These are phyloP conservation scores for Tapirus indicus DNA, from an alignment of 2,797 vertebrate species.

Conservation along the genomic window DNA sequence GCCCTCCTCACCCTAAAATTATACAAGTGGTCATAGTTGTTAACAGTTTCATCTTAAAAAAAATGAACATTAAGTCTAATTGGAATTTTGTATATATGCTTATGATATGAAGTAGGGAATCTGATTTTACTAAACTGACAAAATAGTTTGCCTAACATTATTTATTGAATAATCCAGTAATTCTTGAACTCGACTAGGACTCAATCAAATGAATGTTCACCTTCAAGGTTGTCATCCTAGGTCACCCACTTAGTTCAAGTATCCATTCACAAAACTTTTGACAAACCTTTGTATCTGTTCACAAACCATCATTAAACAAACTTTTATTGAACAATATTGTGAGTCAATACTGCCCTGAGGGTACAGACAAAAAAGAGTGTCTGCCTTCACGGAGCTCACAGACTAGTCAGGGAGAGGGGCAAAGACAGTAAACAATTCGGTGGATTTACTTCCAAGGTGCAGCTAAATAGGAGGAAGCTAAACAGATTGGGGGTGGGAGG, in stretches of 20 bases:
- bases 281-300: not conserved
- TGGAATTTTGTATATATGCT: not conserved
- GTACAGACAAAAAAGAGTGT: not conserved
- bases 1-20: not conserved
- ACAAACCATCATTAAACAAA: not conserved
- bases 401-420: not conserved
- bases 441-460: not conserved
- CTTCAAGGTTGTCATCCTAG: not conserved
- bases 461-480: not conserved
- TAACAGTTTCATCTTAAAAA: constrained; percentile 26
- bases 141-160: not conserved
- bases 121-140: not conserved
- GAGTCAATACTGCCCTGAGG: not conserved
- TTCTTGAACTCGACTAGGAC: not conserved
- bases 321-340: not conserved
- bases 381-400: not conserved
- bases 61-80: not conserved
- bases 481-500: not conserved
- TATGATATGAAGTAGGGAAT: not conserved
- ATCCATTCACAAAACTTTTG: not conserved
- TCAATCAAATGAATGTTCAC: not conserved
- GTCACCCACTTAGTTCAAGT: not conserved
- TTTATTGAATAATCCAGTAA: constrained; percentile 25
- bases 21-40: not conserved
- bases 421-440: not conserved